Percentiles rank a stretch among this genome's conserved stretches.
These are phyloP conservation scores for Venturia canescens DNA, from an alignment of 1,140 invertebrate genomes.

Conservation along the genomic window DNA sequence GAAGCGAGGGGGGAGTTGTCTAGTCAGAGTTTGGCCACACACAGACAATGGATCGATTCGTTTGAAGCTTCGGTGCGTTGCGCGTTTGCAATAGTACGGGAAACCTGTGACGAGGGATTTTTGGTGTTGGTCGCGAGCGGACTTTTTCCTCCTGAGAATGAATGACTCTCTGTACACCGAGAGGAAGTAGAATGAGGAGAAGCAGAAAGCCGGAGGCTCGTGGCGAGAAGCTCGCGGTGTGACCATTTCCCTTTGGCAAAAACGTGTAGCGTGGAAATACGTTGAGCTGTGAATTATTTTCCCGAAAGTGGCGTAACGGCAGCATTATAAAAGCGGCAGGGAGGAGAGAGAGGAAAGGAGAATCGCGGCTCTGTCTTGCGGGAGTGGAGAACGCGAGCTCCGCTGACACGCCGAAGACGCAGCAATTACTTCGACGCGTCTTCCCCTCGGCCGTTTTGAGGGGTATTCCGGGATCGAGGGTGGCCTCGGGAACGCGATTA, in stretches of 20 bases:
- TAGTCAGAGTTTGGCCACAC: not conserved
- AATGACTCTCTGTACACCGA: too few relatives aligned
- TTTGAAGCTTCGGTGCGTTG: slow-evolving; percentile 7
- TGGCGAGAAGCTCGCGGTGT: too few relatives aligned
- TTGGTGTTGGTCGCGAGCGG: not conserved
- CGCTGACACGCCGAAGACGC: not conserved
- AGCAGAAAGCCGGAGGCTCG: too few relatives aligned
- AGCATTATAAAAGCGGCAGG: too few relatives aligned
- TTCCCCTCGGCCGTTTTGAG: not conserved
- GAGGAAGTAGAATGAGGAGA: not conserved
- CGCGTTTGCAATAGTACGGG: too few relatives aligned
- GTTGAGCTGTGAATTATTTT: too few relatives aligned
- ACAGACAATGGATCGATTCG: slow-evolving; percentile 43
- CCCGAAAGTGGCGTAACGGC: too few relatives aligned
- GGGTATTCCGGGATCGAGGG: slow-evolving; percentile 38
- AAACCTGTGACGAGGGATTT: not conserved
- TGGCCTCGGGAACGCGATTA: slow-evolving; percentile 40
- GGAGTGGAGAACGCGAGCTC: not conserved
- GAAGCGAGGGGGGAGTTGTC: not conserved
- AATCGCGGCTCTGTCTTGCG: not conserved
- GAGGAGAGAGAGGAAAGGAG: not conserved
- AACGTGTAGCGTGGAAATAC: too few relatives aligned
- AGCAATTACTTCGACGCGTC: slow-evolving; percentile 1
- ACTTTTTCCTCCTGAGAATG: too few relatives aligned
- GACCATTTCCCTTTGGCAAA: too few relatives aligned